These are phyloP conservation scores for Nysson spinosus DNA, from an alignment of 2,888 invertebrate genomes.

Conservation along the genomic window DNA sequence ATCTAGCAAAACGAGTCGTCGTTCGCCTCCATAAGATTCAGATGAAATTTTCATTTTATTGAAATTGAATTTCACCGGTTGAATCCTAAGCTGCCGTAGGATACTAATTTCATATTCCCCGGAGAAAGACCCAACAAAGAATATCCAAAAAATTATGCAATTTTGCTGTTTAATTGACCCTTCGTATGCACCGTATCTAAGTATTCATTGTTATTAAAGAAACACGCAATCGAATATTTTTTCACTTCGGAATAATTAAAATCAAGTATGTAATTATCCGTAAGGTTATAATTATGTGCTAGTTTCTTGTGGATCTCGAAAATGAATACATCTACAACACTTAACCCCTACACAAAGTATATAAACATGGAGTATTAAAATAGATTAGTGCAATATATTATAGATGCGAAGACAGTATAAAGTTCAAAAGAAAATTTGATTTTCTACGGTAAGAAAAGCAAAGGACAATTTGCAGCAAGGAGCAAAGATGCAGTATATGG, in stretches of 20 bases:
- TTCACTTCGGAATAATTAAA: conserved; percentile 7
- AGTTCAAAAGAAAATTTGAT: neutral
- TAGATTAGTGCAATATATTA: no score
- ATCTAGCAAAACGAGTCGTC: conserved; percentile 29
- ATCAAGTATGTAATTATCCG: neutral
- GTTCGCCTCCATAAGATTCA: conserved; percentile 24
- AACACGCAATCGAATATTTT: neutral
- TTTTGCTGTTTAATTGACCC: neutral
- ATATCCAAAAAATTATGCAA: neutral
- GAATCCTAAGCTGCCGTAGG: conserved; percentile 4
- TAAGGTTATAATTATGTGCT: neutral
- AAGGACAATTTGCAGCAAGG: conserved; percentile 8
- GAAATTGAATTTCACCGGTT: conserved; percentile 46
- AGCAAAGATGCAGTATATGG: conserved; percentile 12
- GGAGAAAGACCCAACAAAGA: no score
- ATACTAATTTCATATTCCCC: neutral
- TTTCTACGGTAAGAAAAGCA: conserved; percentile 16
- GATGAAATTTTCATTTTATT: conserved; percentile 45
- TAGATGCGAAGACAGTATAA: no score
- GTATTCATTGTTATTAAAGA: neutral
- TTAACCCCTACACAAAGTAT: no score
- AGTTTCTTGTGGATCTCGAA: neutral
- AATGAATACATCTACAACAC: no score
- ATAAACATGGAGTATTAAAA: no score
- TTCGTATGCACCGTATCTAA: neutral